Conservation (phyloP, 2,888 invertebrate species). For the Flexamia atlantica region DNA sequence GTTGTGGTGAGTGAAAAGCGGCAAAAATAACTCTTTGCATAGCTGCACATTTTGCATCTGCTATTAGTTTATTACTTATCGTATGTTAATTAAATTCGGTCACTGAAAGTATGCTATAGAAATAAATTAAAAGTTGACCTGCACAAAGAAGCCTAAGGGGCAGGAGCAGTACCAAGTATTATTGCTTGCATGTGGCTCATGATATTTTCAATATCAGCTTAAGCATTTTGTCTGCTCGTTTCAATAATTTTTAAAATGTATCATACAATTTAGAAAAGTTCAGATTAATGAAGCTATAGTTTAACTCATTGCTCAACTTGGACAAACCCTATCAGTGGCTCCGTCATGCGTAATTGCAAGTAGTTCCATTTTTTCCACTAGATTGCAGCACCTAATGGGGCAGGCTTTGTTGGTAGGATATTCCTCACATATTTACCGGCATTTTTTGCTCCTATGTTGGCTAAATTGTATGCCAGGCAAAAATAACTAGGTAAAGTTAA, state of each 20-base stretch:
- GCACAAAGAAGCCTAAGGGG: background rate
- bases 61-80: background rate
- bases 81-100: background rate
- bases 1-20: constrained; percentile 25
- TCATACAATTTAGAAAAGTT: background rate
- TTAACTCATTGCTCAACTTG: no score
- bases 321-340: no score
- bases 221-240: background rate
- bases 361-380: no score
- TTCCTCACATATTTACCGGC: no score
- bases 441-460: no score
- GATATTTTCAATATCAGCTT: background rate
- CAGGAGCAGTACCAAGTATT: background rate
- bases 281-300: no score
- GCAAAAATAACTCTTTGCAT: background rate
- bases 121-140: background rate
- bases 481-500: no score
- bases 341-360: no score
- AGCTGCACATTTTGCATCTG: constrained; percentile 1
- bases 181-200: background rate
- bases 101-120: background rate
- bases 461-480: no score
- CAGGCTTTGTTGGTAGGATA: no score
- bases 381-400: no score
- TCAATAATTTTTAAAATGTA: background rate